Conservation (phyloP, 1,140 invertebrate species). For the Rhyzopertha dominica region DNA sequence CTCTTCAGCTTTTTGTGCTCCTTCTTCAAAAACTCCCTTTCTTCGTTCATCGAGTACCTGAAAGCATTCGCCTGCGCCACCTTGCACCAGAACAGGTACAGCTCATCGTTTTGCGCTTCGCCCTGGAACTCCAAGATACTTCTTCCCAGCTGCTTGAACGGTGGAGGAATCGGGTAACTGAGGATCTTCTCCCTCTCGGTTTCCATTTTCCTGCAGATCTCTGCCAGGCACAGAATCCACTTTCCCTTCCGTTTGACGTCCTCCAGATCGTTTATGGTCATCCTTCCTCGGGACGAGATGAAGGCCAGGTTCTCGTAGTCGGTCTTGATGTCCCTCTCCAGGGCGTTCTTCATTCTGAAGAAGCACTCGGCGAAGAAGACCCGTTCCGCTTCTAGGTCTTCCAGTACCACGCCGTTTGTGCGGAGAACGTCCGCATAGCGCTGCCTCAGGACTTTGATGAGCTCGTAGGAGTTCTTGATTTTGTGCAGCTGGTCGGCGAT, state of each 20-base stretch:
- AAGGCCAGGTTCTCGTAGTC: too few species aligned
- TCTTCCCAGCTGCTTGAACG: too few species aligned
- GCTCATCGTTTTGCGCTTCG: not conserved
- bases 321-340: constrained; percentile 23
- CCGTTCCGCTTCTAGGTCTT: constrained; percentile 22
- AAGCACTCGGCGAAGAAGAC: constrained; percentile 28
- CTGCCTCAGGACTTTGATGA: constrained; percentile 6
- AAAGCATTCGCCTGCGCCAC: constrained; percentile 12
- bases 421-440: constrained; percentile 15
- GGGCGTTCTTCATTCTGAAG: constrained; percentile 23
- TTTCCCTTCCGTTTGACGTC: constrained; percentile 44
- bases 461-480: not conserved
- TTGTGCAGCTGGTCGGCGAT: constrained; percentile 5
- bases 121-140: too few species aligned
- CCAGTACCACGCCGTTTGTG: constrained; percentile 16
- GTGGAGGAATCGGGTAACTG: constrained; percentile 41
- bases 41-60: constrained; percentile 17
- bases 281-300: too few species aligned
- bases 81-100: constrained; percentile 14
- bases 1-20: constrained; percentile 11
- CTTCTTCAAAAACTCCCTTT: constrained; percentile 11
- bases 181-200: constrained; percentile 51
- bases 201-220: constrained; percentile 52
- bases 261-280: constrained; percentile 16
- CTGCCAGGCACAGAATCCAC: constrained; percentile 48